Conservation (phyloP, 1,140 invertebrate genomes). For the Thaumatotibia leucotreta region DNA sequence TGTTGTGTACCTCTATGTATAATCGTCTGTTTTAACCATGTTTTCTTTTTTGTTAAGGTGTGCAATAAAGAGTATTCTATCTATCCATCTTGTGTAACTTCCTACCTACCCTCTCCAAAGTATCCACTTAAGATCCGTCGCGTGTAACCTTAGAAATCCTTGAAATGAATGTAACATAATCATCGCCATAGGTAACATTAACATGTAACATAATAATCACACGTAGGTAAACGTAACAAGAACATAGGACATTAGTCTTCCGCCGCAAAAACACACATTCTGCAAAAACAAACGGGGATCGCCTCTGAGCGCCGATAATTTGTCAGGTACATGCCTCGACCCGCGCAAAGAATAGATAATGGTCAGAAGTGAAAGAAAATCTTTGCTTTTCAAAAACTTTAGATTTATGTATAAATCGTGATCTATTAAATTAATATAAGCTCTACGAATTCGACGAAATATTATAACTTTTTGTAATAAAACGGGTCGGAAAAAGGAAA, state of each 20-base stretch:
- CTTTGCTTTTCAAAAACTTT: too few relatives aligned
- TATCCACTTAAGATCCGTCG: background rate
- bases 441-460: too few relatives aligned
- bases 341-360: constrained; percentile 45
- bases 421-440: too few relatives aligned
- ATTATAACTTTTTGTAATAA: too few relatives aligned
- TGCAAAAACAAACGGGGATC: constrained; percentile 73
- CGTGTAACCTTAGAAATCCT: background rate
- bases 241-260: constrained; percentile 51
- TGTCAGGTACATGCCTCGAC: constrained; percentile 50
- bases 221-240: background rate
- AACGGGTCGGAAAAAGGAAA: too few relatives aligned
- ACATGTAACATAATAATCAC: background rate
- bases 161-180: background rate
- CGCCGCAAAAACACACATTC: constrained; percentile 58
- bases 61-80: background rate
- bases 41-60: too few relatives aligned
- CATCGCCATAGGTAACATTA: background rate
- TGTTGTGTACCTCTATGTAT: too few relatives aligned
- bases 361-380: background rate
- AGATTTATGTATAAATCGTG: too few relatives aligned
- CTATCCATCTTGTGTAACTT: too few relatives aligned
- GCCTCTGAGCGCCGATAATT: constrained; percentile 61
- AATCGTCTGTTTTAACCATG: too few relatives aligned
- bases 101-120: background rate